Conservation (phyloP, 2,113 vertebrate species). For the Catharus minimus region DNA sequence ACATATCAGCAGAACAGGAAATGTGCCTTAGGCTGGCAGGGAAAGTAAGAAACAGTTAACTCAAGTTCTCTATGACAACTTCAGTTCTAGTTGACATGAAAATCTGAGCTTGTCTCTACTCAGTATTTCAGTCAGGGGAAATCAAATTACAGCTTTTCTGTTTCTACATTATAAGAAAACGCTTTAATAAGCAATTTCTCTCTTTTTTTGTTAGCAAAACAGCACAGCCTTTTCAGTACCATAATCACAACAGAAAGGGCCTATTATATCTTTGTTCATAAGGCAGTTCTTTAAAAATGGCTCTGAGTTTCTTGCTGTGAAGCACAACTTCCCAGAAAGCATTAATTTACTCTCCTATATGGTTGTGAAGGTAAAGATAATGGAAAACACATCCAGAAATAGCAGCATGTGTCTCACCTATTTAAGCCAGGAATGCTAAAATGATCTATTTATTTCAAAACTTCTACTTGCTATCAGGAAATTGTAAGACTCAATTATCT, state of each 20-base stretch:
- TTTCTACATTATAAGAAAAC: background rate
- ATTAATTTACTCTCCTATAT: background rate
- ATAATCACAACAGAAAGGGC: background rate
- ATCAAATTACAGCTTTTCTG: background rate
- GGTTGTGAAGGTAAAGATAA: background rate
- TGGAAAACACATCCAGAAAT: background rate
- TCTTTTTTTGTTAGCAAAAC: background rate
- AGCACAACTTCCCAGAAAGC: background rate
- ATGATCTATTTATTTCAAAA: constrained; percentile 1
- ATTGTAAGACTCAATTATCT: background rate
- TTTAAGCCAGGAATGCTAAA: background rate
- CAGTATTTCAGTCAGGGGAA: background rate
- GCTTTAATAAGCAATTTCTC: background rate
- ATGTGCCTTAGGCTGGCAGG: background rate
- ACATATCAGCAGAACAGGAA: background rate
- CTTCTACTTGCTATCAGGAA: background rate
- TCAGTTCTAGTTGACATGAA: background rate
- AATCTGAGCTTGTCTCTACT: background rate
- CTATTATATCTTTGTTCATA: background rate
- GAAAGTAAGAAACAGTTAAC: background rate
- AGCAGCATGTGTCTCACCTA: background rate
- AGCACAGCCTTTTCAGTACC: background rate
- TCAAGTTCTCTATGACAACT: background rate
- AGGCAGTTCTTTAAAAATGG: background rate
- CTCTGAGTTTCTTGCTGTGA: background rate